phyloP scores from a whole-genome alignment of 1,140 invertebrate species.

The Achroia grisella region DNA sequence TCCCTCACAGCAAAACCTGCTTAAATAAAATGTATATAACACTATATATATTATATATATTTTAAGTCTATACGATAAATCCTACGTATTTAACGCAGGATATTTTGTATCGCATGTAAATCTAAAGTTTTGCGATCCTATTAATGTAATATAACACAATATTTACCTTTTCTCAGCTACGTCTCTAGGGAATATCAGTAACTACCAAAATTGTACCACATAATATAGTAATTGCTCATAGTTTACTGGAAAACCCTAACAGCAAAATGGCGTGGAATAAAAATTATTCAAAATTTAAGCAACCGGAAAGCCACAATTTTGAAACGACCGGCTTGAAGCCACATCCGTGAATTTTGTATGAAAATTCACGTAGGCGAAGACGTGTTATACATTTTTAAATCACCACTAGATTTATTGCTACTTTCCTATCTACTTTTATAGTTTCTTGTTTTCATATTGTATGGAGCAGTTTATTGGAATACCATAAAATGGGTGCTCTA shows the following conservation, averaged over 20 bases:
- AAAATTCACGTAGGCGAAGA: constrained; percentile 22
- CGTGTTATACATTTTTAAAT: constrained; percentile 21
- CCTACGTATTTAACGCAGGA: too few relatives aligned
- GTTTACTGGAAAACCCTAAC: not conserved
- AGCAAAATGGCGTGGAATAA: not conserved
- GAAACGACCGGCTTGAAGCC: constrained; percentile 12
- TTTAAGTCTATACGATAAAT: too few relatives aligned
- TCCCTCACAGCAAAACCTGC: too few relatives aligned
- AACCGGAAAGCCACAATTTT: constrained; percentile 12
- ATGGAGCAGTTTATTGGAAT: constrained; percentile 6
- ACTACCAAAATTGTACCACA: too few relatives aligned
- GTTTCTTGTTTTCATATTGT: constrained; percentile 14
- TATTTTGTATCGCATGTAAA: too few relatives aligned
- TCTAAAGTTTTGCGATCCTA: too few relatives aligned
- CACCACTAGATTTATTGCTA: constrained; percentile 14
- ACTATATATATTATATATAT: too few relatives aligned
- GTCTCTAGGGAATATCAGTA: too few relatives aligned
- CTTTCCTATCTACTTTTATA: constrained; percentile 8
- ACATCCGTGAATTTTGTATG: constrained; percentile 20
- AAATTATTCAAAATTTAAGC: constrained; percentile 7
- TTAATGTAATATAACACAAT: too few relatives aligned
- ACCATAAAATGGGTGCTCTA: constrained; percentile 1
- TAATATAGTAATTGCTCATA: not conserved
- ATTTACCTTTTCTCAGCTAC: too few relatives aligned
- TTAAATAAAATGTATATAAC: too few relatives aligned